Evolutionary conservation across 2,113 vertebrate species (phyloP), one percentile per base, ranked within the genome.

Genomic region (Jacana jacana): DNA sequence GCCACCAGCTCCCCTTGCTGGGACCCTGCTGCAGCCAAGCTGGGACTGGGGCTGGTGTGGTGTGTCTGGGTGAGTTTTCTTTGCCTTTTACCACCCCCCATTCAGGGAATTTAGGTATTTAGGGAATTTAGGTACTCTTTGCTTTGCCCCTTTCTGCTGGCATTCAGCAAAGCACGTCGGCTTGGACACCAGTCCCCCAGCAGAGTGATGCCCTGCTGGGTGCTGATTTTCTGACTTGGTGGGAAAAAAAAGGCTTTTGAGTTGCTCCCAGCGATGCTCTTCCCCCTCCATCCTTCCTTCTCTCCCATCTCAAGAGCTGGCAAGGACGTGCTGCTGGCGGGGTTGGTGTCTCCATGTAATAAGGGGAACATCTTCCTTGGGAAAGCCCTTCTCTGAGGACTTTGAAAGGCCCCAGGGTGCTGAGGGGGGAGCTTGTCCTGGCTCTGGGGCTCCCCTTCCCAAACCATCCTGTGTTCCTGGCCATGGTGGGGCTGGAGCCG

Each of bases 161-260:
- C 17, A 31, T 0, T 66, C n/a, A 40, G 86, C 31, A 13, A 52
- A 78, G n/a, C 0, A 0, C 3, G 0, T n/a, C 72, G 0, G 0
- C 58, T 44, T 0, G 0, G 51, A 10, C 20, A 9, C 0, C 1
- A 13, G 42, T 13, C 60, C 51, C 49, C 7, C 8, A 54, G 64
- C 0, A 0, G 2, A 15, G 55, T 0, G 1, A 2, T 48, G 58
- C 55, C 44, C 60, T 48, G 73, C 55, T 49, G n/a, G 8, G 73
- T 11, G 17, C 13, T 57, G 73, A 8, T 46, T 28, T 17, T 17
- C 65, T 52, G 58, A 3, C 16, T 49, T 4, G 40, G 27, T 35
- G 35, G 51, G 40, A 40, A 58, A 54, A 83, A 57, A 55, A 83
- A 57, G 12, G 35, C 24, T 80, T 68, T 30, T 0, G 30, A 24